Conservation (phyloP, 2,888 invertebrate genomes). For the Tenthredo notha region DNA sequence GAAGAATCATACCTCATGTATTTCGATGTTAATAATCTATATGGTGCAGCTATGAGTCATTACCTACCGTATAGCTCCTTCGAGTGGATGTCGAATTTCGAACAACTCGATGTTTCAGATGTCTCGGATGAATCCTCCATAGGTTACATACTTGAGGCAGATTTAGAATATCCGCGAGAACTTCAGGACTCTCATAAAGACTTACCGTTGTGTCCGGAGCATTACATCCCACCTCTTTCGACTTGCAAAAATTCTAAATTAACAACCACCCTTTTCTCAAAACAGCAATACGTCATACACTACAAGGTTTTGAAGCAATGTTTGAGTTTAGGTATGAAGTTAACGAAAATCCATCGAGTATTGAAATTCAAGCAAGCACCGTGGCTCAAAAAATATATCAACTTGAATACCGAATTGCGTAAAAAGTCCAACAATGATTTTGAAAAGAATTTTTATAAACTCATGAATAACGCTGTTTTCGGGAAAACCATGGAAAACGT, state of each 20-base stretch:
- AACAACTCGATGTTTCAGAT: neutral
- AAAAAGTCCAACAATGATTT: constrained; percentile 68
- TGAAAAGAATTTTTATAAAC: constrained; percentile 75
- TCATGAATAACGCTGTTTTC: constrained; percentile 74
- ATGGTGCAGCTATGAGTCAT: neutral
- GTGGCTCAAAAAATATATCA: constrained; percentile 74
- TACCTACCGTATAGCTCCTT: neutral
- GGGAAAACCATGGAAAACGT: constrained; percentile 74
- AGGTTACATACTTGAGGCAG: neutral
- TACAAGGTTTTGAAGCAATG: too few species aligned
- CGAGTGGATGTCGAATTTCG: neutral
- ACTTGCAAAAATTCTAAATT: too few species aligned
- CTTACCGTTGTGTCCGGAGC: too few species aligned
- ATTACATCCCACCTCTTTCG: too few species aligned
- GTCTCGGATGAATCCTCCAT: neutral
- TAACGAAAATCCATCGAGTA: constrained; percentile 61
- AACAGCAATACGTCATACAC: too few species aligned
- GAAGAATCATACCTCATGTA: constrained; percentile 2
- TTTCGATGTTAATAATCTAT: neutral
- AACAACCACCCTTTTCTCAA: too few species aligned
- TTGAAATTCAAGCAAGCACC: constrained; percentile 72
- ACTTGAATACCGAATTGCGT: constrained; percentile 72
- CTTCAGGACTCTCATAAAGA: too few species aligned
- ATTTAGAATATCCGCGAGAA: neutral
- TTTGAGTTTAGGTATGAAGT: too few species aligned